Evolutionary conservation across 2,113 vertebrate genomes (phyloP), one percentile per base, ranked within the genome.

Genomic region (Nerophis ophidion): DNA sequence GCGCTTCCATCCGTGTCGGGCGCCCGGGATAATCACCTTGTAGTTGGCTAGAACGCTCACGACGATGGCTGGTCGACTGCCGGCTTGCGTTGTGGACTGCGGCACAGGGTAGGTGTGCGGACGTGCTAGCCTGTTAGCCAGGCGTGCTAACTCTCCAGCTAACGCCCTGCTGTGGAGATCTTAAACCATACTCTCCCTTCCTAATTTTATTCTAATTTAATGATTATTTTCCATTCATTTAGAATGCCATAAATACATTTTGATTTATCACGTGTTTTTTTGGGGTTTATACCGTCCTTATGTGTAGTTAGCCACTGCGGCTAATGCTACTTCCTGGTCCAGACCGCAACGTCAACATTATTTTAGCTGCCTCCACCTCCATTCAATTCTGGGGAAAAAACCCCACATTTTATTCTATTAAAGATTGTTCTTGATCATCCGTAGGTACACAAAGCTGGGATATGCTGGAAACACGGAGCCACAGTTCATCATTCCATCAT

Each of bases 391-490:
- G 14, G 0, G 1, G 6, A 17, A 2, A 1, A 4, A 14, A 5
- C 1, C n/a, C n/a, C n/a, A n/a, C 26, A 0, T 16, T 17, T 5
- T 16, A 26, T 26, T 26, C 26, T 7, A 38, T 3, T 45, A 0
- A 15, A 16, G 5, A 0, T 45, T 17, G 13, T 3, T 34, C 7
- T 1, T 10, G 0, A 1, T 26, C 81, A 76, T 72, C 15, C 87
- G 1, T 70, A 99, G 96, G 72, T 98, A 99, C 71, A 99, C 97
- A 65, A 99, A 99, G 83, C 89, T 99, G 1, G 97, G 97, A 74
- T 99, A 97, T 92, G 97, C 97, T 57, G 97, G 96, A 83, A 98
- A 99, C 77, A 98, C 97, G 60, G 97, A 99, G 48, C 97, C 97
- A 60, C 97, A 99, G 87, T 99, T 99, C 82, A 98, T 99, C 80